Evolutionary conservation across 2,888 invertebrate species (phyloP).

Genomic region (Danaus chrysippus): DNA sequence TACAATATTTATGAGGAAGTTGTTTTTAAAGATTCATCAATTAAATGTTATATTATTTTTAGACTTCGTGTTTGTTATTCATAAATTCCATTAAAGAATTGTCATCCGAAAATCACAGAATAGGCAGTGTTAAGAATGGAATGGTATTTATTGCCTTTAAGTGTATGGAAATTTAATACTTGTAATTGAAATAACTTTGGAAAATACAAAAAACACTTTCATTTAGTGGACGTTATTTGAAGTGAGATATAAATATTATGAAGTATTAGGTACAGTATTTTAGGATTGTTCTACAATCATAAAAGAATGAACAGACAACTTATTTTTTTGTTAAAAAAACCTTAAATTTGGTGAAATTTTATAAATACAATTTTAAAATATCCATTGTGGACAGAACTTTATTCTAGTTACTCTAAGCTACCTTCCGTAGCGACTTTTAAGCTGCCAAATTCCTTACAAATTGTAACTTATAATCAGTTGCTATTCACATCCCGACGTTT

Average conservation of each 20-base stretch:
- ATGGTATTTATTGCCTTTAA: not conserved
- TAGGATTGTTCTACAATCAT: too few species aligned
- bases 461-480: constrained; percentile 31
- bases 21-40: constrained; percentile 22
- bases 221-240: too few species aligned
- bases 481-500: constrained; percentile 28
- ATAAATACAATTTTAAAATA: not conserved
- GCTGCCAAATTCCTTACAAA: constrained; percentile 26
- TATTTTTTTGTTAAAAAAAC: too few species aligned
- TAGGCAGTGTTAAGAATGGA: too few species aligned
- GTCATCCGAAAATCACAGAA: not conserved
- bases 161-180: not conserved
- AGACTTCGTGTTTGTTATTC: not conserved
- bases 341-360: not conserved
- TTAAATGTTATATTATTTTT: constrained; percentile 7
- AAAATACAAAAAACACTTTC: not conserved
- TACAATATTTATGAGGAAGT: constrained; percentile 30
- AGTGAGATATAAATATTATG: too few species aligned
- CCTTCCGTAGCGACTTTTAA: constrained; percentile 15
- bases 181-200: not conserved
- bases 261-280: too few species aligned
- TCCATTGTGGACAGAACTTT: constrained; percentile 18
- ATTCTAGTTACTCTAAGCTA: constrained; percentile 15
- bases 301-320: too few species aligned
- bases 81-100: not conserved